A percentile compares a stretch with the other conserved stretches of the same genome.
Evolutionary conservation across 2,888 invertebrate species (phyloP).

Genomic region (Ceraclea dissimilis): DNA sequence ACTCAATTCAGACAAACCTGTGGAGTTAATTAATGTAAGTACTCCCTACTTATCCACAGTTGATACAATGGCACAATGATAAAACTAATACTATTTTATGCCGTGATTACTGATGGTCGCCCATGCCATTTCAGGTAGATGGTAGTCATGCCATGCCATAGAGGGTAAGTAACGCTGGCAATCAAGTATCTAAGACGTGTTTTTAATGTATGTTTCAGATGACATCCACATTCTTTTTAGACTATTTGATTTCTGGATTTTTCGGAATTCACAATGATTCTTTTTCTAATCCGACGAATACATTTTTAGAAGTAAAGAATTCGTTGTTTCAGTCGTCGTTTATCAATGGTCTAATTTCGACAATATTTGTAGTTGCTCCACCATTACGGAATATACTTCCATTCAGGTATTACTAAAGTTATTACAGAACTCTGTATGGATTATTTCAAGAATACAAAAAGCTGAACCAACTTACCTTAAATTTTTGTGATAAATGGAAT

Average conservation of each 20-base stretch:
- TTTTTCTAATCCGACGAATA: not conserved
- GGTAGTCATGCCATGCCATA: too few relatives aligned
- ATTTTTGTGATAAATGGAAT: not conserved
- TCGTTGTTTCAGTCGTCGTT: not conserved
- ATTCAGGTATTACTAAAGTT: not conserved
- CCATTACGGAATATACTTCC: not conserved
- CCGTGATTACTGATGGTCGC: too few relatives aligned
- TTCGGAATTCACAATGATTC: slow-evolving; percentile 6
- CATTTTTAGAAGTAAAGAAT: not conserved
- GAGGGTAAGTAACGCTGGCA: too few relatives aligned
- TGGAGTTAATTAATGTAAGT: not conserved
- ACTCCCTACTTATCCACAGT: too few relatives aligned
- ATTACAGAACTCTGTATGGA: not conserved
- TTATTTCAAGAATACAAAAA: not conserved
- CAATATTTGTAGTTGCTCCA: slow-evolving; percentile 1
- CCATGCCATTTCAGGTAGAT: too few relatives aligned
- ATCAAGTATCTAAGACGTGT: too few relatives aligned
- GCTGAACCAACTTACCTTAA: too few relatives aligned
- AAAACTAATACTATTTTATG: too few relatives aligned
- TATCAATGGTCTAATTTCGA: slow-evolving; percentile 1
- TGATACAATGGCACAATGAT: too few relatives aligned
- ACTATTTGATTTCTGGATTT: not conserved
- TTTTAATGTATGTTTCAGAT: too few relatives aligned
- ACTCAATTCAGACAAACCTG: not conserved
- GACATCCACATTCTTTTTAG: slow-evolving; percentile 1